These are phyloP conservation scores for Bufo gargarizans DNA, from an alignment of 2,113 vertebrate species.

Conservation along the genomic window DNA sequence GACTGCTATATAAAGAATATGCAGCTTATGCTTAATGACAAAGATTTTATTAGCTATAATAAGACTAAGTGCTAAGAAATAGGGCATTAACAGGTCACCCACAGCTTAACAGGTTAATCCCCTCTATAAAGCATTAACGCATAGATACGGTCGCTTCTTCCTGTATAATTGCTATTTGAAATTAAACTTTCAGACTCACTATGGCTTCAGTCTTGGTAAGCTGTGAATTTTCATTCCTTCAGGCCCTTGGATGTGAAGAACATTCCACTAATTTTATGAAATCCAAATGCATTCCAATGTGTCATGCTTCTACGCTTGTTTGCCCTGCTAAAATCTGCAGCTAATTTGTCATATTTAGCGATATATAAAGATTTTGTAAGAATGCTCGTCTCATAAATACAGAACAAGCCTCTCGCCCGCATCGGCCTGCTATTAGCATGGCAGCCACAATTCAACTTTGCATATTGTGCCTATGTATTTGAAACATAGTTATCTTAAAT, in stretches of 20 bases:
- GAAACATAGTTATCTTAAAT: constrained; percentile 32
- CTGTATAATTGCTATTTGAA: constrained; percentile 18
- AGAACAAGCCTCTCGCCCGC: neutral
- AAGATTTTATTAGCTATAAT: constrained; percentile 43
- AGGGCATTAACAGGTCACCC: constrained; percentile 26
- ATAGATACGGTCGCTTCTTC: constrained; percentile 27
- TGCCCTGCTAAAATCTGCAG: neutral
- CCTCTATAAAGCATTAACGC: constrained; percentile 15
- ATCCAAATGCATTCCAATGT: neutral
- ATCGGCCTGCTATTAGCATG: neutral
- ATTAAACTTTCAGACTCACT: constrained; percentile 29
- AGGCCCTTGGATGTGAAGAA: neutral
- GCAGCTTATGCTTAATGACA: constrained; percentile 26
- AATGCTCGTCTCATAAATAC: neutral
- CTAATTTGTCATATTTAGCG: constrained; percentile 24
- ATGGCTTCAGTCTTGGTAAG: constrained; percentile 21
- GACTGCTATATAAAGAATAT: neutral
- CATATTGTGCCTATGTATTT: constrained; percentile 33
- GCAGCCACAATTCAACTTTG: constrained; percentile 3
- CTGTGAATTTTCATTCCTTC: constrained; percentile 20
- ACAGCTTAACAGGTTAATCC: constrained; percentile 43
- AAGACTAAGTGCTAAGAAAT: constrained; percentile 23
- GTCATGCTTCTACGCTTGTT: neutral
- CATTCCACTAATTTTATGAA: constrained; percentile 4
- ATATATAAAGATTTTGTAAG: neutral